phyloP scores from a whole-genome alignment of 2,888 invertebrate species.

The Incurvaria masculella region DNA sequence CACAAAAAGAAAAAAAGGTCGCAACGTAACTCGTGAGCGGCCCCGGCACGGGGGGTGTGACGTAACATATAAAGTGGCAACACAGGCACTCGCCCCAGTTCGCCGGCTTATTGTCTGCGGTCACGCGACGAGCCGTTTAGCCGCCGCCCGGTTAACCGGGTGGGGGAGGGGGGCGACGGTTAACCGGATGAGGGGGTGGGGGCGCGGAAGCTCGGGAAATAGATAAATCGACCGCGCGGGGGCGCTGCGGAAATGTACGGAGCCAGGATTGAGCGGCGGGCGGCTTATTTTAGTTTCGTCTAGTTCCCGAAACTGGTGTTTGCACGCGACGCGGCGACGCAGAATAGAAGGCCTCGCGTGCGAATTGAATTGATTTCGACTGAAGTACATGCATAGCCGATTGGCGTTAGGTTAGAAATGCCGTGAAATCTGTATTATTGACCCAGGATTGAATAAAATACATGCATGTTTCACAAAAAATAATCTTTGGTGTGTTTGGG shows the following conservation, averaged over 20 bases:
- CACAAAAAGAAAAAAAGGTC: too few relatives aligned
- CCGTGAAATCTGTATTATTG: too few relatives aligned
- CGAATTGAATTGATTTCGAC: too few relatives aligned
- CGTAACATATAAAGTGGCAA: conserved; percentile 55
- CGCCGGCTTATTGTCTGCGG: conserved; percentile 57
- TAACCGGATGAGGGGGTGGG: conserved; percentile 55
- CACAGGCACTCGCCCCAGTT: conserved; percentile 50
- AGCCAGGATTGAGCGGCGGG: conserved; percentile 50
- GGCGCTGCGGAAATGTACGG: conserved; percentile 55
- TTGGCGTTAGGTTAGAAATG: too few relatives aligned
- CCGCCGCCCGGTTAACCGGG: conserved; percentile 56
- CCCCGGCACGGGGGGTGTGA: conserved; percentile 25
- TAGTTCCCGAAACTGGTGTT: conserved; percentile 18
- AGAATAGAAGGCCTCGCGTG: too few relatives aligned
- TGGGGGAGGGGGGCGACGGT: conserved; percentile 57
- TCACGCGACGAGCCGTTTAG: conserved; percentile 59
- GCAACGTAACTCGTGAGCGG: too few relatives aligned
- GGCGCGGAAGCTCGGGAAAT: conserved; percentile 57
- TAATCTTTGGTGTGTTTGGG: too few relatives aligned
- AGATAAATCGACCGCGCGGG: conserved; percentile 55
- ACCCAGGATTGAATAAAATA: too few relatives aligned
- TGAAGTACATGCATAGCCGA: too few relatives aligned
- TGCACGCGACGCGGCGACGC: conserved; percentile 45
- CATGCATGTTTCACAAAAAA: too few relatives aligned
- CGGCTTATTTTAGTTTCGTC: not conserved